Percentiles rank a stretch among this genome's conserved stretches.
phyloP scores from a whole-genome alignment of 2,113 vertebrate genomes.

The Vimba vimba region DNA sequence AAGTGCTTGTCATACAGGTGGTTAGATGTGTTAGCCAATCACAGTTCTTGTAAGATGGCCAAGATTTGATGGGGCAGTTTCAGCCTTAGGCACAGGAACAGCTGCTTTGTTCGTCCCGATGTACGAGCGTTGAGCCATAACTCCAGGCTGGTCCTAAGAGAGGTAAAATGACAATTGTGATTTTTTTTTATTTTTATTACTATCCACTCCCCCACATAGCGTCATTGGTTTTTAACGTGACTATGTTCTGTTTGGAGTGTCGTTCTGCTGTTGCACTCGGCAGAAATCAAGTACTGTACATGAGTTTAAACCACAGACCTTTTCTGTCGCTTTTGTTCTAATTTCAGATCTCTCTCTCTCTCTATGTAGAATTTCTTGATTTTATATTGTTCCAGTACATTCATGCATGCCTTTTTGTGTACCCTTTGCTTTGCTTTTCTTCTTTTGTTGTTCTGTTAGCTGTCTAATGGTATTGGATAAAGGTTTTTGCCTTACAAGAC shows the following conservation, averaged over 20 bases:
- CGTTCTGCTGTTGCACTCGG: slow-evolving; percentile 22
- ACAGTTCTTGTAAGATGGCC: slow-evolving; percentile 16
- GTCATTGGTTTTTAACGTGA: slow-evolving; percentile 33
- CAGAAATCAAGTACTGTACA: slow-evolving; percentile 58
- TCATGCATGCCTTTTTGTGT: slow-evolving; percentile 57
- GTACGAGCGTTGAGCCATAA: slow-evolving; percentile 52
- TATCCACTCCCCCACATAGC: slow-evolving; percentile 43
- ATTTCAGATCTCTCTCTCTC: slow-evolving; percentile 23
- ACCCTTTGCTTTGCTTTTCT: slow-evolving; percentile 21
- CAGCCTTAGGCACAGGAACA: slow-evolving; percentile 49
- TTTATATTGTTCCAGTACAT: slow-evolving; percentile 46
- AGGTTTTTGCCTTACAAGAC: slow-evolving; percentile 59
- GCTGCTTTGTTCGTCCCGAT: slow-evolving; percentile 50
- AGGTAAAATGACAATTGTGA: slow-evolving; percentile 20
- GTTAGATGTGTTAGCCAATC: slow-evolving; percentile 29
- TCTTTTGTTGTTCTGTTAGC: slow-evolving; percentile 24
- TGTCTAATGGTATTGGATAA: slow-evolving; percentile 42
- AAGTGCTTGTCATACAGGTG: slow-evolving; percentile 25
- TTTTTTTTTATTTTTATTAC: slow-evolving; percentile 3
- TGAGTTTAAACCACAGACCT: slow-evolving; percentile 41
- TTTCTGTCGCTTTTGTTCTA: slow-evolving; percentile 32
- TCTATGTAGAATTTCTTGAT: slow-evolving; percentile 10
- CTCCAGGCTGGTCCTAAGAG: slow-evolving; percentile 52
- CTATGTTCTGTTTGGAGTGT: slow-evolving; percentile 28
- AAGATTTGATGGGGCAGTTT: slow-evolving; percentile 35